Conservation (phyloP, 2,888 invertebrate genomes). For the Amphipyra berbera region DNA sequence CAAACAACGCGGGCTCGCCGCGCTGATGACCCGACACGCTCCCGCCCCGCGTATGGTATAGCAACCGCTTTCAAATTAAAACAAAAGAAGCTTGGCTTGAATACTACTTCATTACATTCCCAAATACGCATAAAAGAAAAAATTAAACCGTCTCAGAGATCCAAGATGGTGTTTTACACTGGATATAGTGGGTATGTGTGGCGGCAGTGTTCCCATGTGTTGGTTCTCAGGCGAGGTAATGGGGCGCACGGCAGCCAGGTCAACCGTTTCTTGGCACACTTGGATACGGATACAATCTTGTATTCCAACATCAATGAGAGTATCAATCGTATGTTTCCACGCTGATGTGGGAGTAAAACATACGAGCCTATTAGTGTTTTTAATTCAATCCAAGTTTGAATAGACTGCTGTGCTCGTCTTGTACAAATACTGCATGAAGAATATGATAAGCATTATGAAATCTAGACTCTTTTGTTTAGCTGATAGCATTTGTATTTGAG, state of each 20-base stretch:
- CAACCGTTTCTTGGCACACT: constrained; percentile 61
- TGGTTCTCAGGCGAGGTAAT: constrained; percentile 47
- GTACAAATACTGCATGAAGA: too few species aligned
- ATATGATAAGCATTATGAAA: too few species aligned
- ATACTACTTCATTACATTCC: neutral
- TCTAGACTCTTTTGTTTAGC: too few species aligned
- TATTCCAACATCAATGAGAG: constrained; percentile 13
- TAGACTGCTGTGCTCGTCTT: too few species aligned
- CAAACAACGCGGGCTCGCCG: too few species aligned
- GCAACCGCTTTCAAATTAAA: too few species aligned
- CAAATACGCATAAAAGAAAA: neutral
- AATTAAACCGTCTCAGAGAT: neutral
- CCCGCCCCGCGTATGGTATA: too few species aligned
- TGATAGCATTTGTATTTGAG: too few species aligned
- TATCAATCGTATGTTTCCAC: neutral
- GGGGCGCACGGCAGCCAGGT: constrained; percentile 40
- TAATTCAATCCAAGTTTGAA: too few species aligned
- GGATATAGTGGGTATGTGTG: constrained; percentile 9
- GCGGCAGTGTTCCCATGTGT: constrained; percentile 52
- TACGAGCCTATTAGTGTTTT: too few species aligned
- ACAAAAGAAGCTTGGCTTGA: too few species aligned
- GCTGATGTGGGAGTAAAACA: neutral
- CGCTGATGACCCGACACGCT: too few species aligned
- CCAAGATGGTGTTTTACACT: constrained; percentile 6
- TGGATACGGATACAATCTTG: constrained; percentile 41